Percentiles rank a stretch among this genome's conserved stretches.
phyloP scores from a whole-genome alignment of 2,113 vertebrate genomes.

The Zapus hudsonius region DNA sequence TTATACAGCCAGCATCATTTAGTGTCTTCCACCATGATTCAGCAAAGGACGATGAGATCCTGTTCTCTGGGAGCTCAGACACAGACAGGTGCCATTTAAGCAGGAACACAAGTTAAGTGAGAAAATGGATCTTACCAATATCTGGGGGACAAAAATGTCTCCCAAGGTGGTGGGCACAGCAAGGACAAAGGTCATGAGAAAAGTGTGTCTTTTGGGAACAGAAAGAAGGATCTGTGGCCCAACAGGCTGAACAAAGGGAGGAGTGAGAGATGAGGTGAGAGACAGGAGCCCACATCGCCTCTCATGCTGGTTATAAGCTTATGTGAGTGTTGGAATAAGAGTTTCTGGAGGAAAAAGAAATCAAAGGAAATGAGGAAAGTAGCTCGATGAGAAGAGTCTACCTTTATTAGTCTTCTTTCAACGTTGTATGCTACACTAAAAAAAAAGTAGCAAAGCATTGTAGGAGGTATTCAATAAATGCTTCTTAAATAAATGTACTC shows the following conservation, averaged over 20 bases:
- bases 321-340: not conserved
- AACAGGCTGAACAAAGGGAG: not conserved
- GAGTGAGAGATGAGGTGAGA: not conserved
- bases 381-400: not conserved
- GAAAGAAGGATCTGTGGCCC: not conserved
- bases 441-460: not conserved
- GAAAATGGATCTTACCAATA: not conserved
- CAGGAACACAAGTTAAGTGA: not conserved
- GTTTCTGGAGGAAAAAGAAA: not conserved
- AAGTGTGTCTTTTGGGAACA: not conserved
- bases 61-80: not conserved
- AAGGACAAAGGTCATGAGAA: not conserved
- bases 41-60: not conserved
- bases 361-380: not conserved
- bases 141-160: too few relatives aligned
- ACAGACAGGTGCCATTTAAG: not conserved
- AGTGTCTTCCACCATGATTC: not conserved
- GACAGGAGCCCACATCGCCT: rapidly evolving
- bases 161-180: rapidly evolving
- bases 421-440: not conserved
- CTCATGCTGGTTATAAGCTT: not conserved
- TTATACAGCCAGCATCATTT: not conserved
- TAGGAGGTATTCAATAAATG: not conserved
- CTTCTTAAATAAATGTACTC: not conserved
- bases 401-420: not conserved